phyloP scores from a whole-genome alignment of 2,888 invertebrate species.

The Cancer borealis region DNA sequence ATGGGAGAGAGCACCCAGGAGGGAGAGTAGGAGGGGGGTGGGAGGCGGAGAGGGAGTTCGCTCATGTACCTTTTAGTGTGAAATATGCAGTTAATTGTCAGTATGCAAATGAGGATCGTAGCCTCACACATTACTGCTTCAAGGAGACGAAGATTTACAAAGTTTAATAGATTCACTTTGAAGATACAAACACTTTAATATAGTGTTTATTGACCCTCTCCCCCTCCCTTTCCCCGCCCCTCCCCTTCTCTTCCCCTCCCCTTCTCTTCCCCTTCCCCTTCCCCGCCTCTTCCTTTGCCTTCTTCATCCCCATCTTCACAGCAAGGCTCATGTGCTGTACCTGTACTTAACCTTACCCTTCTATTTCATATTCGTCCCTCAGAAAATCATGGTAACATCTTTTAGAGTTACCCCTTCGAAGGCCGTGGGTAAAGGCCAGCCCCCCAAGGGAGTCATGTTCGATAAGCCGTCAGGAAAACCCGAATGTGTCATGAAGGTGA shows the following conservation, averaged over 20 bases:
- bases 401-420: background rate
- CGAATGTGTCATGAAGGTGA: background rate
- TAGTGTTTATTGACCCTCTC: slow-evolving; percentile 1
- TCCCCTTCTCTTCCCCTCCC: too few relatives aligned
- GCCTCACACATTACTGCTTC: slow-evolving; percentile 14
- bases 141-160: slow-evolving; percentile 1
- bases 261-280: too few relatives aligned
- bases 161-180: slow-evolving; percentile 18
- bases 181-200: background rate
- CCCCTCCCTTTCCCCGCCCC: background rate
- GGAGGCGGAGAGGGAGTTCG: slow-evolving; percentile 14
- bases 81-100: slow-evolving; percentile 32
- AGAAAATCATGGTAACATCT: background rate
- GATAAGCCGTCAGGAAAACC: background rate
- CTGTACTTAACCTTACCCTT: background rate
- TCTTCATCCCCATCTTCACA: background rate
- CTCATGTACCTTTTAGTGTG: slow-evolving; percentile 30
- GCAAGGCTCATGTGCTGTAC: background rate
- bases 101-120: background rate
- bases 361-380: background rate
- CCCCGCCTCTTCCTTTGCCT: background rate
- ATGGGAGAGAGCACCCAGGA: background rate
- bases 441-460: background rate
- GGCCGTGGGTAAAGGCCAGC: background rate
- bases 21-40: background rate